These are phyloP conservation scores for Aphidius gifuensis DNA, from an alignment of 1,140 invertebrate species.

Conservation along the genomic window DNA sequence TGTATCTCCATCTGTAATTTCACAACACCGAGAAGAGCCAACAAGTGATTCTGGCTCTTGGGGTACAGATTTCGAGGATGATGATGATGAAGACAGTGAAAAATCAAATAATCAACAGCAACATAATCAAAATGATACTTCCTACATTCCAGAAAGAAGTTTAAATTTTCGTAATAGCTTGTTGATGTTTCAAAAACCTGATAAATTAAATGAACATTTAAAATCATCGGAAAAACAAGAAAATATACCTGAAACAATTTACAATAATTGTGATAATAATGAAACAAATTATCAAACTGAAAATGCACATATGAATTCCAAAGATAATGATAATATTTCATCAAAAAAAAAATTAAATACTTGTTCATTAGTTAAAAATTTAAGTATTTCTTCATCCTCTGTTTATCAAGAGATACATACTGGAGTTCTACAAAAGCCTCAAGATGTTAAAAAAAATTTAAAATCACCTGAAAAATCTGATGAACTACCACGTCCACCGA, in stretches of 20 bases:
- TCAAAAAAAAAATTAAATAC: conserved; percentile 17
- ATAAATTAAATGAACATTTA: conserved; percentile 8
- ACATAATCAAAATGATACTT: conserved; percentile 1
- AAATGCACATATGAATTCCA: conserved; percentile 40
- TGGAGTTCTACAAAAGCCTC: too few species aligned
- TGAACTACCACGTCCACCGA: conserved; percentile 31
- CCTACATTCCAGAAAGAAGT: conserved; percentile 13
- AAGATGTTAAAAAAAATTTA: too few species aligned
- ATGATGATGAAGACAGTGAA: conserved; percentile 27
- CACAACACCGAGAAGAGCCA: conserved; percentile 27
- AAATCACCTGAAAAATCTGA: conserved; percentile 34
- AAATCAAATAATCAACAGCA: not conserved
- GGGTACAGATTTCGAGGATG: conserved; percentile 50
- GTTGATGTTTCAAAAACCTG: conserved; percentile 32
- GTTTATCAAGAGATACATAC: too few species aligned
- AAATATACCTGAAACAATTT: conserved; percentile 34
- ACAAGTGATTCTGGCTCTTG: conserved; percentile 43
- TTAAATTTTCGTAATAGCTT: conserved; percentile 31
- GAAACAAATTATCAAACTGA: conserved; percentile 23
- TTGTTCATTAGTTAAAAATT: too few species aligned
- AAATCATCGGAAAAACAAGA: not conserved
- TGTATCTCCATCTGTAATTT: conserved; percentile 21
- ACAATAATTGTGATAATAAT: conserved; percentile 37
- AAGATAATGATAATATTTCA: conserved; percentile 2
- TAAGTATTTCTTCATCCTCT: too few species aligned